phyloP scores from a whole-genome alignment of 1,140 invertebrate species.

The Zaprionus lachaisei region DNA sequence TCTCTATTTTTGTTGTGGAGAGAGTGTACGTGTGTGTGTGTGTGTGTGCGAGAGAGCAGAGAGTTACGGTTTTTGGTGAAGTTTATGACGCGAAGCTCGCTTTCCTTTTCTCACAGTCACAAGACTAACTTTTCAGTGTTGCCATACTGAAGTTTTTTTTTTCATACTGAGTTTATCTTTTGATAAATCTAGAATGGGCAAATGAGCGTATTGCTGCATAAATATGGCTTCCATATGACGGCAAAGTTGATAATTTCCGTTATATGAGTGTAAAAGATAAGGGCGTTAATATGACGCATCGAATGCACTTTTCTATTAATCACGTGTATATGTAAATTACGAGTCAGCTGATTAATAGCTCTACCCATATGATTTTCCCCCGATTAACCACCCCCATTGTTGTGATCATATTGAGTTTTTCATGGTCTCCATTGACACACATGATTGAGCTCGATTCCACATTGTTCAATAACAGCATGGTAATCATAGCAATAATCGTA shows the following conservation, averaged over 20 bases:
- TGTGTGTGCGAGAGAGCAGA: slow-evolving; percentile 36
- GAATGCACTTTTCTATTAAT: slow-evolving; percentile 21
- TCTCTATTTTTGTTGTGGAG: slow-evolving; percentile 22
- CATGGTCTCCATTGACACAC: slow-evolving; percentile 21
- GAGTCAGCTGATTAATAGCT: slow-evolving; percentile 45
- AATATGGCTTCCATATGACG: slow-evolving; percentile 27
- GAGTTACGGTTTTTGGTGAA: slow-evolving; percentile 67
- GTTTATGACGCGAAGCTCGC: slow-evolving; percentile 65
- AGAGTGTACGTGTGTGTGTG: slow-evolving; percentile 19
- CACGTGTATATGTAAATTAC: slow-evolving; percentile 37
- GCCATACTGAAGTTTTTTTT: slow-evolving; percentile 59
- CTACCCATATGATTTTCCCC: slow-evolving; percentile 1
- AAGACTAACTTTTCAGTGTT: slow-evolving; percentile 71
- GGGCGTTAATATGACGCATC: slow-evolving; percentile 12
- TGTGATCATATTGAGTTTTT: slow-evolving; percentile 12
- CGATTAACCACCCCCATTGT: slow-evolving; percentile 9
- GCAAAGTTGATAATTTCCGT: background rate
- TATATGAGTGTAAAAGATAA: slow-evolving; percentile 9
- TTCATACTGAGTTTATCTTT: slow-evolving; percentile 30
- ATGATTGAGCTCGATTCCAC: slow-evolving; percentile 23
- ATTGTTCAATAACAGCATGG: slow-evolving; percentile 6
- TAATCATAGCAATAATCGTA: slow-evolving; percentile 45
- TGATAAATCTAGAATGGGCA: slow-evolving; percentile 23
- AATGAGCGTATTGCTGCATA: slow-evolving; percentile 13
- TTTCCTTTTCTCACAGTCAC: slow-evolving; percentile 74